Evolutionary conservation across 2,113 vertebrate species (phyloP).

Genomic region (Dromaius novaehollandiae): DNA sequence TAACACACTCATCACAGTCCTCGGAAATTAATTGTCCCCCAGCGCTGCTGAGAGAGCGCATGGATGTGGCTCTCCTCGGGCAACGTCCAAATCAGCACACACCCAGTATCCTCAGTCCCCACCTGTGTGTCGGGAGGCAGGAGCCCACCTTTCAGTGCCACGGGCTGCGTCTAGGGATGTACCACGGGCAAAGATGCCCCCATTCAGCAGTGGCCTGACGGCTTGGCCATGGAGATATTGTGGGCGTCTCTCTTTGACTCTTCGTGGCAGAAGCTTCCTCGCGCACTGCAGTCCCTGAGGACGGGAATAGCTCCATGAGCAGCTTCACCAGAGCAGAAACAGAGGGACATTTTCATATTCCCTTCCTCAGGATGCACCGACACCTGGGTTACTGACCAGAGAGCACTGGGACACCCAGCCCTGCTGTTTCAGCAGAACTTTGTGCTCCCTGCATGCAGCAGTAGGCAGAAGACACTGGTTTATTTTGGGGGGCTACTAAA

Average conservation of each 20-base stretch:
- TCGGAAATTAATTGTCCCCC: neutral
- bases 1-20: neutral
- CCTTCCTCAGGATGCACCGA: too few species aligned
- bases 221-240: neutral
- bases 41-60: rapidly evolving
- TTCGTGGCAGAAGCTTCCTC: neutral
- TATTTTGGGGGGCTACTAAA: neutral
- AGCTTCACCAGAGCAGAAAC: neutral
- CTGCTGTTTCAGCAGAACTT: too few species aligned
- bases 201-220: neutral
- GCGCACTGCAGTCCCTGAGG: rapidly evolving
- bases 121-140: neutral
- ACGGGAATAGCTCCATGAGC: neutral
- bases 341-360: too few species aligned
- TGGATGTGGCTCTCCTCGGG: neutral
- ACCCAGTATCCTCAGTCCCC: neutral
- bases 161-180: rapidly evolving
- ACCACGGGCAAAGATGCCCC: neutral
- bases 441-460: too few species aligned
- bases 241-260: neutral
- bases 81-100: neutral
- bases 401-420: too few species aligned
- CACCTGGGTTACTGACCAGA: too few species aligned
- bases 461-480: too few species aligned
- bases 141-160: neutral